A percentile compares a stretch with the other conserved stretches of the same genome.
phyloP scores from a whole-genome alignment of 2,888 invertebrate species.

The Xestia rhomboidea region DNA sequence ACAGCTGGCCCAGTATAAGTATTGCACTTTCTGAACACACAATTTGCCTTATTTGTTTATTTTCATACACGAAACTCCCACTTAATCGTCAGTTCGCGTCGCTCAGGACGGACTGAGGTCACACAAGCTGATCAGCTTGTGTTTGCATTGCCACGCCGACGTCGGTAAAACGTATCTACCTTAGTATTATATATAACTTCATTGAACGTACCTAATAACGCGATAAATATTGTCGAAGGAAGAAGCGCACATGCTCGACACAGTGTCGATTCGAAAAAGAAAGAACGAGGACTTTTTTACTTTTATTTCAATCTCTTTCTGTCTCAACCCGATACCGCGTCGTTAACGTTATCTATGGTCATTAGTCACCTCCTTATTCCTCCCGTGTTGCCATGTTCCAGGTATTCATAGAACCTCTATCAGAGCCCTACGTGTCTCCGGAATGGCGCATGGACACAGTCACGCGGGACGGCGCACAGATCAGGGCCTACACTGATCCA shows the following conservation, averaged over 20 bases:
- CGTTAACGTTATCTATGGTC: background rate
- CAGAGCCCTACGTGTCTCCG: slow-evolving; percentile 72
- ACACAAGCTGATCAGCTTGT: too few species aligned
- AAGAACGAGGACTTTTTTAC: background rate
- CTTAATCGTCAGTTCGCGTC: too few species aligned
- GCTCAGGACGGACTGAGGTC: too few species aligned
- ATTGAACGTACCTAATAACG: background rate
- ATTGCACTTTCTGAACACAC: too few species aligned
- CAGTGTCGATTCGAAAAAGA: background rate
- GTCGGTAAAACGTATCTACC: too few species aligned
- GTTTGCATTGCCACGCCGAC: too few species aligned
- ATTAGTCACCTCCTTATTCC: background rate
- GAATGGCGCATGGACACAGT: slow-evolving; percentile 81
- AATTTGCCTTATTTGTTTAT: too few species aligned
- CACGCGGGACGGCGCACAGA: slow-evolving; percentile 77
- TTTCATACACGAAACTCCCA: too few species aligned
- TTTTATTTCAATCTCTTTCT: background rate
- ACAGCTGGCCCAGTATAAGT: too few species aligned
- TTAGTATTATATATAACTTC: too few species aligned
- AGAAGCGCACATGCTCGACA: background rate
- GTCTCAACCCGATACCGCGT: background rate
- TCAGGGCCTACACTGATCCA: slow-evolving; percentile 69
- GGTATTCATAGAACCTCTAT: slow-evolving; percentile 1
- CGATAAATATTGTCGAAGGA: background rate
- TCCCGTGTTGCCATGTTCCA: background rate